Base-by-base conservation (phyloP, 2,888 invertebrate genomes). In the Lepidochitona cinerea region DNA sequence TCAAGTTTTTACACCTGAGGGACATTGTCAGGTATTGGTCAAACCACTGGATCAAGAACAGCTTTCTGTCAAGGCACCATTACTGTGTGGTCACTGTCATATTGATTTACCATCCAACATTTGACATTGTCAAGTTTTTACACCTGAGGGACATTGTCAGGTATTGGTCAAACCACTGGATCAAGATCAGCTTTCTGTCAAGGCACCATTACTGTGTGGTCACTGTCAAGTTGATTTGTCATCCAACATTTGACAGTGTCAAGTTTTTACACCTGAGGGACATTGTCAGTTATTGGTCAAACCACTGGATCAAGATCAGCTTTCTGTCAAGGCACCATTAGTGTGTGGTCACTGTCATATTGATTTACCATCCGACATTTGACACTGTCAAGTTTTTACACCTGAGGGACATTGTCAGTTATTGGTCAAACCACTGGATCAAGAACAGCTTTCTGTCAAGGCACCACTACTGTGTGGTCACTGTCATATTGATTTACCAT, bases 221-320 rank as follows among this genome's bases (percentile, higher is more conserved):
- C 59, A 59, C 35, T 33, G 35, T 59, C 59, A 59, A 14, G 59
- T 4, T 59, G 18, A 26, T 33, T 37, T 18, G 4, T 52, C 75
- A 70, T 26, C 53, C 23, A 12, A 32, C 29, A n/a, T 32, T n/a
- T 68, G 71, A 75, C 75, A 72, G n/a, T 73, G 72, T 75, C 76
- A 73, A 26, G 49, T 37, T 37, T 64, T 32, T 59, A 37, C 23
- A 37, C 52, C 68, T 32, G 59, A 52, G 59, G 66, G 72, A 69
- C 75, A 78, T 59, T 70, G 73, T 74, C 73, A 79, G 29, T 59
- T 18, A 26, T 23, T 59, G 26, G 29, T 23, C 14, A 4, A 32
- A 4, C 12, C 26, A 29, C 59, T 29, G 32, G 59, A 59, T 59
- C 59, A 59, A 23, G 23, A 29, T 59, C 59, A 29, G 59, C 29